Conservation (phyloP, 2,797 vertebrate species). For the Sus cebifrons region DNA sequence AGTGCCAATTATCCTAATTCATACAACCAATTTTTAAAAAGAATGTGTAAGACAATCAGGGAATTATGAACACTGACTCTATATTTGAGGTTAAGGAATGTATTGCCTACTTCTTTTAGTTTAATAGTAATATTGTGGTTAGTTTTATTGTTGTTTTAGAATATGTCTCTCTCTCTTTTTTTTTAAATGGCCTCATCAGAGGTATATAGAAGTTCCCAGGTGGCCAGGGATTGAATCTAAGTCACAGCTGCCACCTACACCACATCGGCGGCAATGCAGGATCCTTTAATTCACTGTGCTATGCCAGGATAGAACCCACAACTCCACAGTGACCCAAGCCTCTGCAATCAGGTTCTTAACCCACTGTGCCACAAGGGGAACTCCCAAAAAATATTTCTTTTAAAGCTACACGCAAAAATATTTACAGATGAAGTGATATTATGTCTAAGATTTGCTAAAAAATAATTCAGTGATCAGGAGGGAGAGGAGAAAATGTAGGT, state of each 20-base stretch:
- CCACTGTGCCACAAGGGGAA: too few relatives aligned
- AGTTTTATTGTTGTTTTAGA: neutral
- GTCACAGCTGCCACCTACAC: too few relatives aligned
- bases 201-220: too few relatives aligned
- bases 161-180: neutral
- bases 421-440: slow-evolving; percentile 31
- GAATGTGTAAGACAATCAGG: neutral
- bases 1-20: neutral
- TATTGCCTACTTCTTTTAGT: neutral
- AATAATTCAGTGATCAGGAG: neutral
- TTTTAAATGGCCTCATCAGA: too few relatives aligned
- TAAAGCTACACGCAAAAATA: slow-evolving; percentile 51
- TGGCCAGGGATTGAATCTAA: too few relatives aligned
- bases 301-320: too few relatives aligned
- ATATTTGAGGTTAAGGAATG: slow-evolving; percentile 6
- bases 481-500: neutral
- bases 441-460: slow-evolving; percentile 20
- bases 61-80: neutral
- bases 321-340: too few relatives aligned
- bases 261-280: too few relatives aligned
- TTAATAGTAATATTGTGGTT: neutral
- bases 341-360: too few relatives aligned
- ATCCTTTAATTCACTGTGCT: too few relatives aligned
- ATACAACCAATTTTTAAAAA: neutral
- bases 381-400: neutral